These are phyloP conservation scores for Eristalinus aeneus DNA, from an alignment of 2,888 invertebrate species.

Conservation along the genomic window DNA sequence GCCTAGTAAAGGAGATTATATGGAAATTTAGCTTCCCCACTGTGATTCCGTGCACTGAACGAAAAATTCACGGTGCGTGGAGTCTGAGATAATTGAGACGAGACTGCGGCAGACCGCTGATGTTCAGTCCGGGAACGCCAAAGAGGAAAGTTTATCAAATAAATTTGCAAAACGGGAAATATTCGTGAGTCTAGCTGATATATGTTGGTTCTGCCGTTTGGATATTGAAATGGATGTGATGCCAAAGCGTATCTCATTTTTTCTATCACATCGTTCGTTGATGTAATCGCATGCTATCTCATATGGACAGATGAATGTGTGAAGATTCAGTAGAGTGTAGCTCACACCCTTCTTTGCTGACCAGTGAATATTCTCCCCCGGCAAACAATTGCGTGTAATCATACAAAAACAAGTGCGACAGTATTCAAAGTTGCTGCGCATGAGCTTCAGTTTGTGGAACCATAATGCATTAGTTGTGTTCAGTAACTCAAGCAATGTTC, in stretches of 20 bases:
- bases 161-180: too few relatives aligned
- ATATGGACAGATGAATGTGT: too few relatives aligned
- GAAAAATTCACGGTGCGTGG: not conserved
- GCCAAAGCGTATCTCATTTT: not conserved
- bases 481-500: not conserved
- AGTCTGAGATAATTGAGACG: not conserved
- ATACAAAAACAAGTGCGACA: not conserved
- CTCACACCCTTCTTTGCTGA: not conserved
- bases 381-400: not conserved
- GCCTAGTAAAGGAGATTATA: not conserved
- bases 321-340: not conserved
- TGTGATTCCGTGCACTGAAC: not conserved
- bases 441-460: not conserved
- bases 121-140: not conserved
- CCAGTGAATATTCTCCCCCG: not conserved
- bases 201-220: too few relatives aligned
- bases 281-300: not conserved
- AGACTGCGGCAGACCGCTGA: not conserved
- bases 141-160: too few relatives aligned
- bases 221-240: too few relatives aligned
- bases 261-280: not conserved
- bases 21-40: too few relatives aligned
- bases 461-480: not conserved
- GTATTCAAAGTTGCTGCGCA: not conserved
- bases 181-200: too few relatives aligned